phyloP scores from a whole-genome alignment of 2,797 vertebrate species.

The Hypotaenidia philippensis region DNA sequence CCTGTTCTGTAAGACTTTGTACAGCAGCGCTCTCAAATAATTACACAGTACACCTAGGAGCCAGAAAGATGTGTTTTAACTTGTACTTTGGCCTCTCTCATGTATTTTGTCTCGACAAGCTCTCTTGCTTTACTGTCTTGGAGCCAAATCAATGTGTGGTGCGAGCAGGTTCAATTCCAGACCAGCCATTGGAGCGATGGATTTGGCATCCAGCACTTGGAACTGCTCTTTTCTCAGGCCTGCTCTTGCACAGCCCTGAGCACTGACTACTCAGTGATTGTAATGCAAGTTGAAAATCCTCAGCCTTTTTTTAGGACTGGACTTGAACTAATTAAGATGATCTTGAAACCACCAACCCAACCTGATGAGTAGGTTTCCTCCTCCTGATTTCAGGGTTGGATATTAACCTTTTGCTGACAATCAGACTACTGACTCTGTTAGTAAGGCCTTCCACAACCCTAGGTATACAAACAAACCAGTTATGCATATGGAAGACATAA shows the following conservation, averaged over 20 bases:
- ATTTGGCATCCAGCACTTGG: not conserved
- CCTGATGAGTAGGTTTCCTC: not conserved
- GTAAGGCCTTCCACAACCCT: not conserved
- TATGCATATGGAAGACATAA: not conserved
- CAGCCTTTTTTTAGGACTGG: not conserved
- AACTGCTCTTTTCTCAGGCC: slow-evolving; percentile 22
- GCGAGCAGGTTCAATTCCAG: slow-evolving; percentile 14
- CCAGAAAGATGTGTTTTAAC: slow-evolving; percentile 45
- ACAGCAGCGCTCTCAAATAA: not conserved
- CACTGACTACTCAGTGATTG: not conserved
- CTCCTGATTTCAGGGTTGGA: not conserved
- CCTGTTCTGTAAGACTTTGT: not conserved
- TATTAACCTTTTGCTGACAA: not conserved
- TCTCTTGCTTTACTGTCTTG: slow-evolving; percentile 1
- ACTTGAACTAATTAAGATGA: slow-evolving; percentile 7
- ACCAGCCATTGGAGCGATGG: not conserved
- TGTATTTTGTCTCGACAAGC: slow-evolving; percentile 39
- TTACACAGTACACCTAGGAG: slow-evolving; percentile 7
- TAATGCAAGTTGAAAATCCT: slow-evolving; percentile 22
- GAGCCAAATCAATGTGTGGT: not conserved
- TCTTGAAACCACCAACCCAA: not conserved
- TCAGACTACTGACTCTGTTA: not conserved
- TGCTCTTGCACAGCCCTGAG: slow-evolving; percentile 9
- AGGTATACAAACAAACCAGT: not conserved
- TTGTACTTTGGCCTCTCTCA: slow-evolving; percentile 33